phyloP scores from a whole-genome alignment of 2,797 vertebrate species.

The Parambassis ranga region DNA sequence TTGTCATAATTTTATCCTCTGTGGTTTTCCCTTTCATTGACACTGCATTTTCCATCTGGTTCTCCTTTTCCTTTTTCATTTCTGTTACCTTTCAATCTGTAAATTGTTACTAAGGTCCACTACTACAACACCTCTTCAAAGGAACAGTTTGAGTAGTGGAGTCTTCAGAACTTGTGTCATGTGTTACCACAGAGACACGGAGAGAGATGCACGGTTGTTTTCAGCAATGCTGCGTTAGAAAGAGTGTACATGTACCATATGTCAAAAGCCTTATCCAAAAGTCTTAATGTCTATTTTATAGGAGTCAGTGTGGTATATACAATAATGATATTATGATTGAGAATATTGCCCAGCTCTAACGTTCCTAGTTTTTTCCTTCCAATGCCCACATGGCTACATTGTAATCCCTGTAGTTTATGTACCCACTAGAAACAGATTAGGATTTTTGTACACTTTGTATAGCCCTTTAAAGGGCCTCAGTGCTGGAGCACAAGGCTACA shows the following conservation, averaged over 20 bases:
- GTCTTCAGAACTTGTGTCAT: slow-evolving; percentile 5
- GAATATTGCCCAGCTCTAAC: background rate
- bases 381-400: background rate
- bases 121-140: slow-evolving; percentile 6
- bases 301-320: too few relatives aligned
- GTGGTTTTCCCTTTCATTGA: slow-evolving; percentile 47
- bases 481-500: slow-evolving; percentile 17
- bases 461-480: slow-evolving; percentile 59
- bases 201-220: background rate
- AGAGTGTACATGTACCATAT: background rate
- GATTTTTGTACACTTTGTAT: slow-evolving; percentile 36
- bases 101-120: slow-evolving; percentile 3
- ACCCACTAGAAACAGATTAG: slow-evolving; percentile 41
- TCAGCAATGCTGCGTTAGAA: background rate
- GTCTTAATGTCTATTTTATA: too few relatives aligned
- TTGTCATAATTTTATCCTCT: slow-evolving; percentile 30
- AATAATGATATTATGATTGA: background rate
- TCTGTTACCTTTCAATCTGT: slow-evolving; percentile 31
- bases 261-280: background rate
- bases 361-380: background rate
- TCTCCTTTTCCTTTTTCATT: slow-evolving; percentile 33
- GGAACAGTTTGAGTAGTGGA: background rate
- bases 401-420: slow-evolving; percentile 15
- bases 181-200: slow-evolving; percentile 3
- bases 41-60: slow-evolving; percentile 46